Conservation (phyloP, 1,140 invertebrate species). For the Cepaea nemoralis region DNA sequence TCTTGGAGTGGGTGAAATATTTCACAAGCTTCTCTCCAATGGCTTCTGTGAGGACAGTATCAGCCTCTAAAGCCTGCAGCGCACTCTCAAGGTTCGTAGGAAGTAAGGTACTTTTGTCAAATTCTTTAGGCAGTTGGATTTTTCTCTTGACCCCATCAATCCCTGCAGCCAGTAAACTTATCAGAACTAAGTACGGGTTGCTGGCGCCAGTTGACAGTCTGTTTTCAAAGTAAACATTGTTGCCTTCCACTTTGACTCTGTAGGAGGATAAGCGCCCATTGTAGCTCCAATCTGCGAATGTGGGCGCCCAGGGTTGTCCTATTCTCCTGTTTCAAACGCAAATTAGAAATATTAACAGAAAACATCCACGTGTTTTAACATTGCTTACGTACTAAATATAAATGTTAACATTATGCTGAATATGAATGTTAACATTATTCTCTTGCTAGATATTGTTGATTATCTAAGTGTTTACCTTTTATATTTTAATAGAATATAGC, state of each 20-base stretch:
- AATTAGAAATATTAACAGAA: background rate
- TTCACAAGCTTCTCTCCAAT: slow-evolving; percentile 32
- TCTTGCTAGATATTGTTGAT: too few species aligned
- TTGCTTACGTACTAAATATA: background rate
- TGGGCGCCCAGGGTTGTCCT: background rate
- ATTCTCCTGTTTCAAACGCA: background rate
- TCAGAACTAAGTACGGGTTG: background rate
- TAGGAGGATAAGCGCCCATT: background rate
- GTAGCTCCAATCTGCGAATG: background rate
- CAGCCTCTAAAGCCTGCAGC: slow-evolving; percentile 29
- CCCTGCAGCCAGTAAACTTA: background rate
- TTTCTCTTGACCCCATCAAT: background rate
- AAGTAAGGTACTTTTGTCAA: background rate
- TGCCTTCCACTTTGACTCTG: background rate
- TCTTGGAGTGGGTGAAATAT: background rate
- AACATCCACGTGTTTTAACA: background rate
- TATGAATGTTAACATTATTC: too few species aligned
- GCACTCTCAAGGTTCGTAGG: slow-evolving; percentile 32
- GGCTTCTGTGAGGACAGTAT: slow-evolving; percentile 9
- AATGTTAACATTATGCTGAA: too few species aligned
- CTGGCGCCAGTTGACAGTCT: background rate
- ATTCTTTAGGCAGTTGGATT: background rate
- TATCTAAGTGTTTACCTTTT: too few species aligned
- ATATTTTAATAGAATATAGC: too few species aligned
- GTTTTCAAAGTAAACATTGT: slow-evolving; percentile 27